A percentile compares a stretch with the other conserved stretches of the same genome.
Conservation (phyloP, 2,888 invertebrate genomes). For the Eulithis prunata region DNA sequence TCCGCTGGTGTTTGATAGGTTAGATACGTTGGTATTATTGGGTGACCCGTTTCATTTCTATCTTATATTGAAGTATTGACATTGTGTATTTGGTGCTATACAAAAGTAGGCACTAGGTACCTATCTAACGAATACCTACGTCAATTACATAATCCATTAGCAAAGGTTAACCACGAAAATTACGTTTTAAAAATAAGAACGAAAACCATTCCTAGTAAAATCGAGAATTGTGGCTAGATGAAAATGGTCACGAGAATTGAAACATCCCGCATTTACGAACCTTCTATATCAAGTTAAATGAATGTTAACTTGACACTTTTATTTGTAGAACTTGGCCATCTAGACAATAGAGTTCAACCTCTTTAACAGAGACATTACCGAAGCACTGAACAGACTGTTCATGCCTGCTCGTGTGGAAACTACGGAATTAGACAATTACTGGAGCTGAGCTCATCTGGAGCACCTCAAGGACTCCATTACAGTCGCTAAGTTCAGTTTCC, state of each 20-base stretch:
- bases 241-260: neutral
- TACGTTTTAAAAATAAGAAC: too few species aligned
- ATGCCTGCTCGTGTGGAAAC: conserved; percentile 44
- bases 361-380: conserved; percentile 18
- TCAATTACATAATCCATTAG: too few species aligned
- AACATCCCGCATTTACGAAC: conserved; percentile 3
- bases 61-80: too few species aligned
- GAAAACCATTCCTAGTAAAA: too few species aligned
- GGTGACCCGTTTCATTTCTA: too few species aligned
- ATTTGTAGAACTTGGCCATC: conserved; percentile 14
- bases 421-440: conserved; percentile 51
- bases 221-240: too few species aligned
- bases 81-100: too few species aligned
- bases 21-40: too few species aligned
- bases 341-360: conserved; percentile 11
- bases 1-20: neutral
- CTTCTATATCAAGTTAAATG: conserved; percentile 17
- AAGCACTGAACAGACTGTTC: conserved; percentile 7
- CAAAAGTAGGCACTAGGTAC: too few species aligned
- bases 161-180: too few species aligned
- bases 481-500: conserved; percentile 40
- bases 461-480: conserved; percentile 47
- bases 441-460: conserved; percentile 39
- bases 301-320: conserved; percentile 12
- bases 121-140: too few species aligned